Evolutionary conservation across 1,140 invertebrate genomes (phyloP).

Genomic region (Zaprionus ornatus): DNA sequence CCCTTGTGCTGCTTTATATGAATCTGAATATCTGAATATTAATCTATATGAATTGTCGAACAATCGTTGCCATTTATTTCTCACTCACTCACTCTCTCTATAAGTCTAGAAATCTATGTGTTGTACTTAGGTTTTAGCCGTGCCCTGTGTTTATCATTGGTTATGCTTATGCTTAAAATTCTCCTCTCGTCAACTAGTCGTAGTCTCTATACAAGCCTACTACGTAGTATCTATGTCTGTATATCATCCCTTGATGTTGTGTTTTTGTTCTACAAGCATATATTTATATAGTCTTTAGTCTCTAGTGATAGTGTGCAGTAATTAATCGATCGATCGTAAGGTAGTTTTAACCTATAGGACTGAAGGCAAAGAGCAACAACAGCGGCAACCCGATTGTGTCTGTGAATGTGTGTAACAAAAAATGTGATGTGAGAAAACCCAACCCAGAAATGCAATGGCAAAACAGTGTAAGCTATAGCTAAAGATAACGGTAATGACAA

Average conservation of each 20-base stretch:
- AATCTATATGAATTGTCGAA: conserved; percentile 76
- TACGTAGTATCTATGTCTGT: conserved; percentile 4
- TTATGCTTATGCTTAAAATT: conserved; percentile 20
- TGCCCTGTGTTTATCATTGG: conserved; percentile 43
- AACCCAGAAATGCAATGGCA: conserved; percentile 17
- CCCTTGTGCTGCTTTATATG: conserved; percentile 43
- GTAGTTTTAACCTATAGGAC: conserved; percentile 48
- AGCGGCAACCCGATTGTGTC: conserved; percentile 40
- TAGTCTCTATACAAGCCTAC: background rate
- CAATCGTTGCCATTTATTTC: conserved; percentile 80
- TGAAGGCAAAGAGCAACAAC: conserved; percentile 39
- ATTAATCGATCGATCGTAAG: conserved; percentile 40
- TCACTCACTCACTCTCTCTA: conserved; percentile 37
- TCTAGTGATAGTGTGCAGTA: background rate
- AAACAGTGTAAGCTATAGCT: conserved; percentile 53
- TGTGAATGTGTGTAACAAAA: conserved; percentile 52
- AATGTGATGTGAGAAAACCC: conserved; percentile 60
- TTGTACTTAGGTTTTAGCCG: conserved; percentile 76
- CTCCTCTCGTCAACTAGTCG: conserved; percentile 11
- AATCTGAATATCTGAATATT: conserved; percentile 59
- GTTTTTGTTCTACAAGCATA: conserved; percentile 65
- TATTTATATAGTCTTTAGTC: conserved; percentile 39
- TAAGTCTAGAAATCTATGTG: conserved; percentile 63
- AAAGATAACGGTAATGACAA: conserved; percentile 15
- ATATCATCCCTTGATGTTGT: conserved; percentile 67